Evolutionary conservation across 2,797 vertebrate genomes (phyloP), one percentile per base, ranked within the genome.

Genomic region (Aldrovandia affinis): DNA sequence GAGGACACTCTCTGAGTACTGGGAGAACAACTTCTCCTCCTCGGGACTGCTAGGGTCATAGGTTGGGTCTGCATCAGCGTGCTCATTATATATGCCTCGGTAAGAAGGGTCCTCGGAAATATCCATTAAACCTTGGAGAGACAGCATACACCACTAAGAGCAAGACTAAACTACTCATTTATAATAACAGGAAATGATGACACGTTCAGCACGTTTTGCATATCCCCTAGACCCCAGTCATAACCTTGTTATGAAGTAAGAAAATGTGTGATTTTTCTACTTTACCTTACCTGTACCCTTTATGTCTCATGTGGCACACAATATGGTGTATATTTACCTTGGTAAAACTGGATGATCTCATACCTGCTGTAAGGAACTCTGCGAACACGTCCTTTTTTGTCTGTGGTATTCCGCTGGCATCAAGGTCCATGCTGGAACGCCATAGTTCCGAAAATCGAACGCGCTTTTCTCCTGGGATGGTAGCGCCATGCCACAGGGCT

Each of bases 401-500:
- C 80, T 94, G 92, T n/a, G 93, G 92, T 15, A 87, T 87, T 15
- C 94, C 93, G 39, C 92, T 90, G 1, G 83, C 85, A 86, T 94
- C 93, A 33, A 93, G 85, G 39, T 91, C 89, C 89, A 95, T 86
- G 84, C 88, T 90, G 52, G 92, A 92, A 2, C 93, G 91, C 93
- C 94, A 96, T 22, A 95, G n/a, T 80, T 96, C 94, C 20, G 92
- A 93, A 88, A 96, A 94, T 1, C 92, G 79, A 0, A 88, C 8
- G 5, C 93, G 88, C 81, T 95, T 95, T 7, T 95, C 93, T 86
- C 83, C 92, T 54, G 92, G 86, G 87, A 95, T 93, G 42, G 90
- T 91, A 0, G 90, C 89, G 8, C 94, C 94, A 55, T 96, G 95
- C 95, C 95, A 96, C 2, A 96, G 87, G 10, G 93, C 91, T 90